Conservation (phyloP, 2,888 invertebrate species). For the Euspilapteryx auroguttella region DNA sequence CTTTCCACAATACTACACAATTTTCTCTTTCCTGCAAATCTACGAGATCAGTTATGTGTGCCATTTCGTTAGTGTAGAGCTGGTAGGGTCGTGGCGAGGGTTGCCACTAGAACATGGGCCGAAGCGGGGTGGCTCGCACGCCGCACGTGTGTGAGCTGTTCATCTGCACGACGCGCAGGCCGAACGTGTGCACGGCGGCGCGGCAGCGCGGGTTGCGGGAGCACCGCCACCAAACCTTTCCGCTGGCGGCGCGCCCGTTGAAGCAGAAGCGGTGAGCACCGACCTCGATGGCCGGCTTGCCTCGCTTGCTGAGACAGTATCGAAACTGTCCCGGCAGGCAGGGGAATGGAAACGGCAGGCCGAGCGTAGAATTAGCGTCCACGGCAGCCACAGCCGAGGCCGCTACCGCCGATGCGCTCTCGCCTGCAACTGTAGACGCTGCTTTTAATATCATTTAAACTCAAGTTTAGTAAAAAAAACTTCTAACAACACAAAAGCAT, state of each 20-base stretch:
- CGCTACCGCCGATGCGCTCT: slow-evolving; percentile 12
- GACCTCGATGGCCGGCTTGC: slow-evolving; percentile 51
- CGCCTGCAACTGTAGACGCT: slow-evolving; percentile 26
- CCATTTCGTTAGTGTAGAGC: too few species aligned
- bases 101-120: slow-evolving; percentile 55
- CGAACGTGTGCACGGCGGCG: slow-evolving; percentile 51
- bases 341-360: slow-evolving; percentile 47
- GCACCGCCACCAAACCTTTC: slow-evolving; percentile 55
- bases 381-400: slow-evolving; percentile 15
- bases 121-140: slow-evolving; percentile 45
- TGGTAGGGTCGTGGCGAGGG: too few species aligned
- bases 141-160: slow-evolving; percentile 54
- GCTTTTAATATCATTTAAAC: background rate
- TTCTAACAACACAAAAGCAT: too few species aligned
- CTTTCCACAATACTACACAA: too few species aligned
- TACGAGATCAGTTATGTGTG: too few species aligned
- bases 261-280: slow-evolving; percentile 53
- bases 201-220: slow-evolving; percentile 50
- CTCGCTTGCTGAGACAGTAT: slow-evolving; percentile 50
- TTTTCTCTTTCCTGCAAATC: too few species aligned
- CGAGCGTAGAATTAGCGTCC: slow-evolving; percentile 26
- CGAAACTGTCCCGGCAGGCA: slow-evolving; percentile 53
- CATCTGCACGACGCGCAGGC: slow-evolving; percentile 49
- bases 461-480: too few species aligned
- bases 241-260: slow-evolving; percentile 50